Evolutionary conservation across 2,797 vertebrate species (phyloP).

Genomic region (Danio choprae): DNA sequence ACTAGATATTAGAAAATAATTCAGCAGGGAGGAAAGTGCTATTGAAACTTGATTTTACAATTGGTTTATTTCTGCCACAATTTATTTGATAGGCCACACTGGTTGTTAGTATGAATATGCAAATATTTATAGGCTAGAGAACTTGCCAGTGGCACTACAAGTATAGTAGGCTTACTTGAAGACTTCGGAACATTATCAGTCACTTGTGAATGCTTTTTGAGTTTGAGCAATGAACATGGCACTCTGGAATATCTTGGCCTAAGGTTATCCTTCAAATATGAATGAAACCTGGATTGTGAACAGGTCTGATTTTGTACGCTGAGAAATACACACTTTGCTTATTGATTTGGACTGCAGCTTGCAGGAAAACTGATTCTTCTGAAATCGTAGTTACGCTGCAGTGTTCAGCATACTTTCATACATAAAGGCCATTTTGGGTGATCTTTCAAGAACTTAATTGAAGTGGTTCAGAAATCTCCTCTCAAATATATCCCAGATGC

Average conservation of each 20-base stretch:
- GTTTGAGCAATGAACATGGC: constrained; percentile 3
- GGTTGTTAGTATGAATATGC: constrained; percentile 2
- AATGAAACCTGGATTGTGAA: constrained; percentile 27
- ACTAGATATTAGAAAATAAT: constrained; percentile 17
- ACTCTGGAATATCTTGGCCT: constrained; percentile 6
- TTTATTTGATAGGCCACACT: not conserved
- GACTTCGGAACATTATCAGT: not conserved
- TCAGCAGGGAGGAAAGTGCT: not conserved
- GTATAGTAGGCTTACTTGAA: constrained; percentile 3
- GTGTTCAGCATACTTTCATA: not conserved
- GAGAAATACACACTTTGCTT: not conserved
- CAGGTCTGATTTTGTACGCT: not conserved
- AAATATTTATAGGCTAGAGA: not conserved
- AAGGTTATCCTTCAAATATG: constrained; percentile 41
- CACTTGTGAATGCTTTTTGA: constrained; percentile 4
- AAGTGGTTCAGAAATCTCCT: not conserved
- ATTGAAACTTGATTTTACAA: constrained; percentile 2
- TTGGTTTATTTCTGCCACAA: not conserved
- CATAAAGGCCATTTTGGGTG: not conserved
- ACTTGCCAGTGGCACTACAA: not conserved
- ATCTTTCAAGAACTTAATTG: not conserved
- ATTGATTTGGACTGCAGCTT: constrained; percentile 4
- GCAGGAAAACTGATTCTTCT: not conserved
- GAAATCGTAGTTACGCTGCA: not conserved
- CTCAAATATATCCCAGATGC: not conserved